A percentile compares a stretch with the other conserved stretches of the same genome.
phyloP scores from a whole-genome alignment of 2,113 vertebrate genomes.

The Rallus limicola region DNA sequence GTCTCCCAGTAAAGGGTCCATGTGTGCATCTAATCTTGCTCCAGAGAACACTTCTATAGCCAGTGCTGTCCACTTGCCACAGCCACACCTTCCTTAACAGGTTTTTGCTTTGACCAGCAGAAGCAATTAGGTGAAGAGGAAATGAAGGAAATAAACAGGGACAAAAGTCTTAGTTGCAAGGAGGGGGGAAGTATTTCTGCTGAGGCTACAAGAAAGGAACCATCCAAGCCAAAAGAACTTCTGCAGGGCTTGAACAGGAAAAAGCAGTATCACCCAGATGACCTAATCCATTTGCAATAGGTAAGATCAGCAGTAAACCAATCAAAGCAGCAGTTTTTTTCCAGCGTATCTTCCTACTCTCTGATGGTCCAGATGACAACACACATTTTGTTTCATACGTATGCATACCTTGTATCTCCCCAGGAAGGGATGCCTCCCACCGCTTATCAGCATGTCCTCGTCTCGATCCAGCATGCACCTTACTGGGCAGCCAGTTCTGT shows the following conservation, averaged over 20 bases:
- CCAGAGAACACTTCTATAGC: not conserved
- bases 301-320: not conserved
- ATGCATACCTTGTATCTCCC: conserved; percentile 88
- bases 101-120: not conserved
- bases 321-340: not conserved
- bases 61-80: not conserved
- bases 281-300: not conserved
- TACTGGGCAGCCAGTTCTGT: conserved; percentile 84
- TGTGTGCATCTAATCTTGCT: not conserved
- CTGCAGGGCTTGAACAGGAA: not conserved
- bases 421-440: conserved; percentile 92
- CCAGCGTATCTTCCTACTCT: not conserved
- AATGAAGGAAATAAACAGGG: not conserved
- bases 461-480: conserved; percentile 95
- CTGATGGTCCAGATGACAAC: not conserved
- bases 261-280: not conserved
- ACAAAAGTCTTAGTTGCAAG: not conserved
- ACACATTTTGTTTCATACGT: not conserved
- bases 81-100: not conserved
- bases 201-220: not conserved
- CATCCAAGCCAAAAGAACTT: not conserved
- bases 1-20: not conserved
- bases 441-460: conserved; percentile 94
- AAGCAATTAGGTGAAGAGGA: not conserved
- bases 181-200: not conserved